Conservation (phyloP, 92 coral and sea anemone genomes). For the Parazoanthus darwini region DNA sequence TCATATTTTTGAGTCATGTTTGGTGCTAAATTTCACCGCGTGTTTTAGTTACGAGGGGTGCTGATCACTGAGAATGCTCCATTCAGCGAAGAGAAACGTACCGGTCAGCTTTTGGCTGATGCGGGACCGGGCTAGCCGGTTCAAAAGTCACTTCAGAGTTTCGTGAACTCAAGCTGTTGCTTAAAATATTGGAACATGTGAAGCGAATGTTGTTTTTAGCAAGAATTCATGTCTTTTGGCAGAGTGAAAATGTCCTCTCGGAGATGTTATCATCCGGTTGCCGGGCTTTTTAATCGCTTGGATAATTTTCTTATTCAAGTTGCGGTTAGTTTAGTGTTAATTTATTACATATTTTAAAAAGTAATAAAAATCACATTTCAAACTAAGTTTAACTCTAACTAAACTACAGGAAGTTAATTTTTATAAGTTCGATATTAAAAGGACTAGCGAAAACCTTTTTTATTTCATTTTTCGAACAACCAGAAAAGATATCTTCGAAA, state of each 20-base stretch:
- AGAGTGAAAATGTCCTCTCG: background rate
- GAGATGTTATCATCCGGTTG: background rate
- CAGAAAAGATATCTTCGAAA: no score
- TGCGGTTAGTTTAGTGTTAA: no score
- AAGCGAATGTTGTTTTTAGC: background rate
- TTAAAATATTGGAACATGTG: no score
- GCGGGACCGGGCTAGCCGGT: background rate
- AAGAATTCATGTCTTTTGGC: background rate
- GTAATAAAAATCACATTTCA: background rate
- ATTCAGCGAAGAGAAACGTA: background rate
- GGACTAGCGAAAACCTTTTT: background rate
- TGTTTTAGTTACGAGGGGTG: background rate
- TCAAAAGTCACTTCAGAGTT: background rate
- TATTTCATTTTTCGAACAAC: no score
- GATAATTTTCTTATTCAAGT: no score
- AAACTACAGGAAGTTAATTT: background rate
- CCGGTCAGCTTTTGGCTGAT: background rate
- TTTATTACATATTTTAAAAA: no score
- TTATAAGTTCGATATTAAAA: background rate
- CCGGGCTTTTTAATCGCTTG: background rate
- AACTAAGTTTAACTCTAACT: background rate
- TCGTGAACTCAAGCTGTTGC: background rate
- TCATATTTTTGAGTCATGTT: no score
- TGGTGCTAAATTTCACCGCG: no score
- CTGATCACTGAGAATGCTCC: background rate